Evolutionary conservation across 2,113 vertebrate genomes (phyloP).

Genomic region (Eudyptes chrysolophus): DNA sequence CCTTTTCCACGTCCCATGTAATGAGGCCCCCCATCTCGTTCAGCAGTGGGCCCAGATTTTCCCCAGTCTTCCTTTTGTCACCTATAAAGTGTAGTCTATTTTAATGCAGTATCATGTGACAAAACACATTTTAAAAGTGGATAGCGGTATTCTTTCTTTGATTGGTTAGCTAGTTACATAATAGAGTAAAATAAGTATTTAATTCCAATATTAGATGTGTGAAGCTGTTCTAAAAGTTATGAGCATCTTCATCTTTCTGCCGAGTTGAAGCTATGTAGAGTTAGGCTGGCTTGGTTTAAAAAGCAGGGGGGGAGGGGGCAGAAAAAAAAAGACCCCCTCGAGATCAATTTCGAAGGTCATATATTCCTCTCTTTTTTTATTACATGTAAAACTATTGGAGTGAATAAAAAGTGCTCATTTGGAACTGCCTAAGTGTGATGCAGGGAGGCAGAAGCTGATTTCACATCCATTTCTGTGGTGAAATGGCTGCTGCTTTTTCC

Average conservation of each 20-base stretch:
- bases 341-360: constrained; percentile 36
- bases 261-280: neutral
- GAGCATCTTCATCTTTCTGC: neutral
- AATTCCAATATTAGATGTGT: neutral
- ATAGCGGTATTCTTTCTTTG: neutral
- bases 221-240: neutral
- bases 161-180: neutral
- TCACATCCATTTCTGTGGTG: neutral
- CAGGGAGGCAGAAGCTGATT: neutral
- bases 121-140: neutral
- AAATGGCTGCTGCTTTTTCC: neutral
- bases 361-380: constrained; percentile 18
- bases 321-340: neutral
- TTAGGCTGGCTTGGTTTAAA: neutral
- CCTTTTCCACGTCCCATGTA: neutral
- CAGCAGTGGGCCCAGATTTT: neutral
- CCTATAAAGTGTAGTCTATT: neutral
- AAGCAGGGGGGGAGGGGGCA: no score
- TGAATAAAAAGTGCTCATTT: constrained; percentile 24
- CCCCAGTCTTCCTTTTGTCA: neutral
- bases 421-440: neutral
- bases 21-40: neutral
- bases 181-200: neutral
- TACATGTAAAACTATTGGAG: constrained; percentile 3
- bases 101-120: neutral